Conservation (phyloP, 2,888 invertebrate genomes). For the Euplexia lucipara region DNA sequence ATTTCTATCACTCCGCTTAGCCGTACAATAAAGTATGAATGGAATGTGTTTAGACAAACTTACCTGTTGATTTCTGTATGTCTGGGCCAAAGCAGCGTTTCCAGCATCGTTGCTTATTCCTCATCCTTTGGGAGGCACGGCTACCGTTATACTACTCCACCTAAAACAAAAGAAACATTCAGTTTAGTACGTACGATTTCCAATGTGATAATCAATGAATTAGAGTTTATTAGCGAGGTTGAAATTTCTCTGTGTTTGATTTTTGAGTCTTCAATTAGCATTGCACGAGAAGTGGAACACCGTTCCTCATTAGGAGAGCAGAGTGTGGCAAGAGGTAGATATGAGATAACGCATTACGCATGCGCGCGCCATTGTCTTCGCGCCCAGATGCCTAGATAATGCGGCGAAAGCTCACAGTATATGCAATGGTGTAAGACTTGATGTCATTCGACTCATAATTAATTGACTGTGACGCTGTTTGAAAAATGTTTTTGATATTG, state of each 20-base stretch:
- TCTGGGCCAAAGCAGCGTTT: conserved; percentile 83
- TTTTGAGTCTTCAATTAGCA: conserved; percentile 80
- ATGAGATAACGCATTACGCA: conserved; percentile 90
- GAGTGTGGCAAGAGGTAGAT: conserved; percentile 88
- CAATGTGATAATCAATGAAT: conserved; percentile 68
- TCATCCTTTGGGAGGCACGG: conserved; percentile 87
- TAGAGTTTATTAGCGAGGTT: conserved; percentile 77
- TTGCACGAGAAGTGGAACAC: conserved; percentile 82
- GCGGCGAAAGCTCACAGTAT: conserved; percentile 79
- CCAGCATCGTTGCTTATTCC: conserved; percentile 87
- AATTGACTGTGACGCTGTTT: conserved; percentile 25
- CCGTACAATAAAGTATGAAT: conserved; percentile 39
- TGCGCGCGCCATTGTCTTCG: conserved; percentile 88
- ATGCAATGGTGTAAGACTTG: conserved; percentile 77
- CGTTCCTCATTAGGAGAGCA: conserved; percentile 88
- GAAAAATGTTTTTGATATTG: conserved; percentile 31
- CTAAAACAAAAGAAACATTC: conserved; percentile 76
- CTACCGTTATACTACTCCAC: conserved; percentile 72
- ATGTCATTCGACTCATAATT: conserved; percentile 68
- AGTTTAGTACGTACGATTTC: conserved; percentile 42
- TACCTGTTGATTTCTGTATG: conserved; percentile 85
- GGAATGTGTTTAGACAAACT: conserved; percentile 51
- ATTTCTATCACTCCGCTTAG: conserved; percentile 44
- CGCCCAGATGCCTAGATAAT: conserved; percentile 80
- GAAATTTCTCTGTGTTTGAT: conserved; percentile 72